A percentile compares a stretch with the other conserved stretches of the same genome.
Evolutionary conservation across 2,113 vertebrate genomes (phyloP).

Genomic region (Vulpes lagopus): DNA sequence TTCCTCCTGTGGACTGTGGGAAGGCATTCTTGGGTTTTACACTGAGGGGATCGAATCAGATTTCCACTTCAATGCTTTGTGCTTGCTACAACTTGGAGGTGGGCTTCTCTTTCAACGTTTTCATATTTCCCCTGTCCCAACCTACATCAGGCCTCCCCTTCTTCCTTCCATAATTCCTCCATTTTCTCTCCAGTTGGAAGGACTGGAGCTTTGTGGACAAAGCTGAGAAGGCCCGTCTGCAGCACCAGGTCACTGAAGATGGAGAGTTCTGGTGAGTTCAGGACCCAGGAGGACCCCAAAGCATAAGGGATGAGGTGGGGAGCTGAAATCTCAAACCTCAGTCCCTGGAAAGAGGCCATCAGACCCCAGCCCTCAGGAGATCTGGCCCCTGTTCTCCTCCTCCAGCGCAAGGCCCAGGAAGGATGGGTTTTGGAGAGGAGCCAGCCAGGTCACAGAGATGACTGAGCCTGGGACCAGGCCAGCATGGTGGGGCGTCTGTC

Average conservation of each 20-base stretch:
- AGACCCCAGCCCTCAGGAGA: background rate
- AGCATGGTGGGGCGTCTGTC: accelerated
- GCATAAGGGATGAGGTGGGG: background rate
- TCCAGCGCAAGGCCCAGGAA: background rate
- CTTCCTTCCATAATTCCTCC: background rate
- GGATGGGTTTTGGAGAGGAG: background rate
- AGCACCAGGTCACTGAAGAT: conserved; percentile 94
- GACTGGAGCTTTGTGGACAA: conserved; percentile 93
- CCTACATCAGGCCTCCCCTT: background rate
- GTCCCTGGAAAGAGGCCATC: background rate
- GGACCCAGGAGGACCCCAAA: background rate
- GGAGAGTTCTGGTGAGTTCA: conserved; percentile 96
- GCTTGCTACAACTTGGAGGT: background rate
- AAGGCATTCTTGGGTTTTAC: background rate
- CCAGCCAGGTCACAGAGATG: background rate
- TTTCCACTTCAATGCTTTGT: background rate
- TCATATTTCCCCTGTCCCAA: background rate
- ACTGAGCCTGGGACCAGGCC: background rate
- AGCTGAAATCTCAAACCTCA: background rate
- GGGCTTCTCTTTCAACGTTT: background rate
- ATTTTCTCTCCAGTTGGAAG: conserved; percentile 89
- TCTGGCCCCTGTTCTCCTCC: background rate
- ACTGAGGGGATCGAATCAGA: background rate
- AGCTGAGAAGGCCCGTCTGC: conserved; percentile 93
- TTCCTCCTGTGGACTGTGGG: background rate